These are phyloP conservation scores for Pheosia tremula DNA, from an alignment of 2,888 invertebrate species.

Conservation along the genomic window DNA sequence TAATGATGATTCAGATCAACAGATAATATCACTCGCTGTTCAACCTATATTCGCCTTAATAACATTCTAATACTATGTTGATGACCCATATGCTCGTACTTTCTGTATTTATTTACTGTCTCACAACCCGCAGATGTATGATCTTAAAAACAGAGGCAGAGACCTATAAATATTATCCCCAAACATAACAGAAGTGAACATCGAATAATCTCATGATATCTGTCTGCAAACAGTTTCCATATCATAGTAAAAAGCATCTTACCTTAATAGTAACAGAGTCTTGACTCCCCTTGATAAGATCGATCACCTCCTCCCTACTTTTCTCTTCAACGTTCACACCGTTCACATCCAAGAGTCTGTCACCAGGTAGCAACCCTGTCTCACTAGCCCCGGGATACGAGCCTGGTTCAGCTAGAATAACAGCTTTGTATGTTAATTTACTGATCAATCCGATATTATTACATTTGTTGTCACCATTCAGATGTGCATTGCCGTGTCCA, in stretches of 20 bases:
- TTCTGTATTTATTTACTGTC: no score
- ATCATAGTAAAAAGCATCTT: slow-evolving; percentile 49
- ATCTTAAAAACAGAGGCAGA: neutral
- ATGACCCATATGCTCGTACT: no score
- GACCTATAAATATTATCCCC: no score
- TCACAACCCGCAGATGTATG: no score
- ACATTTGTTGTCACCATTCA: slow-evolving; percentile 71
- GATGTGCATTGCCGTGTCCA: slow-evolving; percentile 62
- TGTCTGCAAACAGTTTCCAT: no score
- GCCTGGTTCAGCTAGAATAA: slow-evolving; percentile 96
- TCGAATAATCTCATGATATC: no score
- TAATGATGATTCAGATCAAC: no score
- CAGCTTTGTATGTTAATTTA: slow-evolving; percentile 87
- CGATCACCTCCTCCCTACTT: slow-evolving; percentile 95
- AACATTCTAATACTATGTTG: no score
- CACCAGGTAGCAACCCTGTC: slow-evolving; percentile 97
- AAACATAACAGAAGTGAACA: no score
- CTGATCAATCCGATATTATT: slow-evolving; percentile 63
- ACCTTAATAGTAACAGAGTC: slow-evolving; percentile 94
- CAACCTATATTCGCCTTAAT: no score
- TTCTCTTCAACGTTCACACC: slow-evolving; percentile 93
- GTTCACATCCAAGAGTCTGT: slow-evolving; percentile 96
- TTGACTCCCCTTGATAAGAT: slow-evolving; percentile 94
- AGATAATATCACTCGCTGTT: no score
- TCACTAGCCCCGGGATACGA: slow-evolving; percentile 90